These are phyloP conservation scores for Noctua janthe DNA, from an alignment of 2,888 invertebrate species.

Conservation along the genomic window DNA sequence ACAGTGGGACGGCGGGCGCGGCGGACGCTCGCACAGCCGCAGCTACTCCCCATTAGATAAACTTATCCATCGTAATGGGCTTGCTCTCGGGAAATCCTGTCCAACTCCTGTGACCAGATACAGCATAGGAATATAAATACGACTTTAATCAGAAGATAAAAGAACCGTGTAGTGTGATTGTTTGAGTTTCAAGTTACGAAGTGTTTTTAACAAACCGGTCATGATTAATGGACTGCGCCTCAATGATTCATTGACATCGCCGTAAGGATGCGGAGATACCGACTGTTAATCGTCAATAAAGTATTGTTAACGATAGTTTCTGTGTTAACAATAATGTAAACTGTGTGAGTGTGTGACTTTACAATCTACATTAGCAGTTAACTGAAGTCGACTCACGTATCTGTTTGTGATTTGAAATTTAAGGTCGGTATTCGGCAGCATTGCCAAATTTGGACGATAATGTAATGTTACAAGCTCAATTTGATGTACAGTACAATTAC, in stretches of 20 bases:
- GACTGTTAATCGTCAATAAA: slow-evolving; percentile 70
- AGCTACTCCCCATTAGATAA: slow-evolving; percentile 68
- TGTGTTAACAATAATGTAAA: slow-evolving; percentile 51
- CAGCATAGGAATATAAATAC: slow-evolving; percentile 44
- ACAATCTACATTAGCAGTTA: slow-evolving; percentile 10
- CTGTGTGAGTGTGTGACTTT: slow-evolving; percentile 45
- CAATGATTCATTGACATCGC: slow-evolving; percentile 79
- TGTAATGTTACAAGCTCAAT: slow-evolving; percentile 30
- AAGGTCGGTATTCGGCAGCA: slow-evolving; percentile 51
- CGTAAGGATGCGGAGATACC: slow-evolving; percentile 78
- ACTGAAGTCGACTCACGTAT: slow-evolving; percentile 40
- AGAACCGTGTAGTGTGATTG: slow-evolving; percentile 62
- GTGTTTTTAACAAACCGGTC: slow-evolving; percentile 75
- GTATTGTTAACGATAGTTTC: slow-evolving; percentile 54
- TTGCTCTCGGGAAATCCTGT: slow-evolving; percentile 41
- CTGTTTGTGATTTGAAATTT: slow-evolving; percentile 62
- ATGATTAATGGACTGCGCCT: slow-evolving; percentile 74
- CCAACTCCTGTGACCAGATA: slow-evolving; percentile 29
- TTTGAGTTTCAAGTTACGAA: slow-evolving; percentile 69
- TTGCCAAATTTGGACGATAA: slow-evolving; percentile 48
- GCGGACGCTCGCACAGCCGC: slow-evolving; percentile 70
- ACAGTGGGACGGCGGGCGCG: slow-evolving; percentile 76
- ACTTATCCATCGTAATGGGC: slow-evolving; percentile 62
- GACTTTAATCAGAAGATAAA: slow-evolving; percentile 44
- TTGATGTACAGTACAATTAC: slow-evolving; percentile 17